Conservation (phyloP, 2,113 vertebrate genomes). For the Zosterops borbonicus region DNA sequence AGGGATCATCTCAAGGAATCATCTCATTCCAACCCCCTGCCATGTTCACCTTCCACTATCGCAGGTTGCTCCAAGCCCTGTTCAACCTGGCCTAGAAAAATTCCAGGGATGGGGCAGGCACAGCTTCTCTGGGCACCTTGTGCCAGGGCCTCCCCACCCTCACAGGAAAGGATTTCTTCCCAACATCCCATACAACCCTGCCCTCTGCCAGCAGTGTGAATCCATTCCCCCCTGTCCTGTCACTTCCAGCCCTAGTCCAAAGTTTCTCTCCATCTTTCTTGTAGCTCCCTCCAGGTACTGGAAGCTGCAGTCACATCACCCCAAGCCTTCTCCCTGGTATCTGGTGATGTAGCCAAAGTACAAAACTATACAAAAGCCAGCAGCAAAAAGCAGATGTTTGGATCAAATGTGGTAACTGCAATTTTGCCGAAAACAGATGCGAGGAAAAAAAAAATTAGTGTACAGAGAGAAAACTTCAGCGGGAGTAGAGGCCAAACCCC, state of each 20-base stretch:
- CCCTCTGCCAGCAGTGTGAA: background rate
- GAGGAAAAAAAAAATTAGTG: background rate
- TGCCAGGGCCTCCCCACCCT: background rate
- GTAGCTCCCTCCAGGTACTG: background rate
- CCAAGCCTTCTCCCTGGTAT: background rate
- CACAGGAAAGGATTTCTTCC: background rate
- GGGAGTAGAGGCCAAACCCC: background rate
- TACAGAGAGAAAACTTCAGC: background rate
- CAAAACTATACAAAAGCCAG: background rate
- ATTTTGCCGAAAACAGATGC: background rate
- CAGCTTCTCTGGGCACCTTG: background rate
- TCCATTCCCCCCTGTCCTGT: background rate
- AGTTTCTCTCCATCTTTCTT: background rate
- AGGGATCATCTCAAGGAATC: background rate
- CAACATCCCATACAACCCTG: background rate
- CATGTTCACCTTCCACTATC: background rate
- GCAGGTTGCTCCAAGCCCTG: background rate
- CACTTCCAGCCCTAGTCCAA: background rate
- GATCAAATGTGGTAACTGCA: background rate
- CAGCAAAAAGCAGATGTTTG: background rate
- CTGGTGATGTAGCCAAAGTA: background rate
- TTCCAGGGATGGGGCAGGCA: background rate
- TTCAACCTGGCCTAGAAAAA: background rate
- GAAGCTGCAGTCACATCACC: background rate
- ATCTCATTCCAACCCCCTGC: background rate